These are phyloP conservation scores for Scaptomyza cyrtandrae DNA, from an alignment of 2,888 invertebrate genomes.

Conservation along the genomic window DNA sequence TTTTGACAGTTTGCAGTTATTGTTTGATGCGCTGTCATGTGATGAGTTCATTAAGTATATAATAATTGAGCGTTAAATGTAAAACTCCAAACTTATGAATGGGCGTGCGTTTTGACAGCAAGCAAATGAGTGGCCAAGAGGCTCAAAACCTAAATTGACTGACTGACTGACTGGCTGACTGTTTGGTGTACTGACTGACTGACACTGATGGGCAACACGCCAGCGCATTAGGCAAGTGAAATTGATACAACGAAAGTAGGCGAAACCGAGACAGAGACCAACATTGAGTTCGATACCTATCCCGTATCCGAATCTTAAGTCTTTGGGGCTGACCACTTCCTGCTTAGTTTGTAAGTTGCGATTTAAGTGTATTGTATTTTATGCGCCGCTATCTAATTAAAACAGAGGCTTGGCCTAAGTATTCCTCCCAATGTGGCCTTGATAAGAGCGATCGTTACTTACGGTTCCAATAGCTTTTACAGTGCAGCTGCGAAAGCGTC, in stretches of 20 bases:
- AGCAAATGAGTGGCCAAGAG: slow-evolving; percentile 16
- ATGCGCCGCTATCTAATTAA: slow-evolving; percentile 73
- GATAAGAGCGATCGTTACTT: slow-evolving; percentile 53
- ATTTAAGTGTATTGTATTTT: slow-evolving; percentile 69
- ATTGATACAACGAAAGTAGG: slow-evolving; percentile 74
- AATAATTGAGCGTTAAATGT: slow-evolving; percentile 80
- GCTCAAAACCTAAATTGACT: slow-evolving; percentile 20
- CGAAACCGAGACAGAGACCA: slow-evolving; percentile 38
- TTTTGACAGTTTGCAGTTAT: slow-evolving; percentile 81
- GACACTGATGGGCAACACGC: slow-evolving; percentile 61
- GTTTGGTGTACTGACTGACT: slow-evolving; percentile 36
- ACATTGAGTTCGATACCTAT: slow-evolving; percentile 1
- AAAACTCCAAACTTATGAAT: slow-evolving; percentile 59
- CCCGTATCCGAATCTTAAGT: slow-evolving; percentile 9
- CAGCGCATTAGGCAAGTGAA: slow-evolving; percentile 61
- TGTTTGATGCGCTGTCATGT: slow-evolving; percentile 79
- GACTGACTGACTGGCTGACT: slow-evolving; percentile 32
- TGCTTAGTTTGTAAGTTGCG: slow-evolving; percentile 57
- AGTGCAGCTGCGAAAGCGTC: slow-evolving; percentile 32
- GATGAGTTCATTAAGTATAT: slow-evolving; percentile 82
- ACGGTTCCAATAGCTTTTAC: slow-evolving; percentile 45
- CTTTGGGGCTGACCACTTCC: slow-evolving; percentile 56
- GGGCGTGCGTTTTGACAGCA: slow-evolving; percentile 76
- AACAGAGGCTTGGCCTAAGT: slow-evolving; percentile 66
- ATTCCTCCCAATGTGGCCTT: slow-evolving; percentile 56